Evolutionary conservation across 2,888 invertebrate species (phyloP).

Genomic region (Podotricha telesiphe): DNA sequence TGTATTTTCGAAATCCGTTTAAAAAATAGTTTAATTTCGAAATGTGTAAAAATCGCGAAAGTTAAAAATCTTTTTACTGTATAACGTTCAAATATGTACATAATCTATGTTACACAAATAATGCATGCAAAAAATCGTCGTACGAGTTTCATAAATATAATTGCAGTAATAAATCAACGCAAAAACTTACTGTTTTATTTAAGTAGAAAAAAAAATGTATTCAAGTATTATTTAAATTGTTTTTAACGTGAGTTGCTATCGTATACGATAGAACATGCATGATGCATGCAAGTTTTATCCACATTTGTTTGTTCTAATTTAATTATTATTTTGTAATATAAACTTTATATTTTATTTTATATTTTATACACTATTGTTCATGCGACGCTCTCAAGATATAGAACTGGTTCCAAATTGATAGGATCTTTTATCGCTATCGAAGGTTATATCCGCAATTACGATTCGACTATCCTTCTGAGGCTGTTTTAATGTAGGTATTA

Average conservation of each 20-base stretch:
- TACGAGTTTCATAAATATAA: background rate
- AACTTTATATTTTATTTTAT: slow-evolving; percentile 7
- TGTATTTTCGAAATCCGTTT: too few relatives aligned
- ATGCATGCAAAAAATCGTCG: background rate
- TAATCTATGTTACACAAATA: too few relatives aligned
- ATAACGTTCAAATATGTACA: too few relatives aligned
- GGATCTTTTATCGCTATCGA: slow-evolving; percentile 33
- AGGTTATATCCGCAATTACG: slow-evolving; percentile 34
- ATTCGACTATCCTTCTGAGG: slow-evolving; percentile 11
- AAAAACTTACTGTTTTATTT: too few relatives aligned
- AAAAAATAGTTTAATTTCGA: too few relatives aligned
- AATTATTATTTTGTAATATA: slow-evolving; percentile 46
- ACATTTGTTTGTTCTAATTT: slow-evolving; percentile 52
- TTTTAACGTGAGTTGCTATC: background rate
- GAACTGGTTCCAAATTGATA: slow-evolving; percentile 35
- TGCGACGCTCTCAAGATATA: slow-evolving; percentile 35
- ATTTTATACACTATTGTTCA: slow-evolving; percentile 46
- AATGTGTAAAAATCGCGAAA: too few relatives aligned
- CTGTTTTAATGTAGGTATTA: slow-evolving; percentile 3
- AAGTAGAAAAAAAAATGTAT: background rate
- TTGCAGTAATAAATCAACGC: background rate
- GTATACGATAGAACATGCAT: slow-evolving; percentile 32
- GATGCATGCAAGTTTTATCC: slow-evolving; percentile 48
- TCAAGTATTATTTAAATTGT: background rate
- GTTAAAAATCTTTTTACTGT: too few relatives aligned